Evolutionary conservation across 2,888 invertebrate species (phyloP).

Genomic region (Caenorhabditis sp.): DNA sequence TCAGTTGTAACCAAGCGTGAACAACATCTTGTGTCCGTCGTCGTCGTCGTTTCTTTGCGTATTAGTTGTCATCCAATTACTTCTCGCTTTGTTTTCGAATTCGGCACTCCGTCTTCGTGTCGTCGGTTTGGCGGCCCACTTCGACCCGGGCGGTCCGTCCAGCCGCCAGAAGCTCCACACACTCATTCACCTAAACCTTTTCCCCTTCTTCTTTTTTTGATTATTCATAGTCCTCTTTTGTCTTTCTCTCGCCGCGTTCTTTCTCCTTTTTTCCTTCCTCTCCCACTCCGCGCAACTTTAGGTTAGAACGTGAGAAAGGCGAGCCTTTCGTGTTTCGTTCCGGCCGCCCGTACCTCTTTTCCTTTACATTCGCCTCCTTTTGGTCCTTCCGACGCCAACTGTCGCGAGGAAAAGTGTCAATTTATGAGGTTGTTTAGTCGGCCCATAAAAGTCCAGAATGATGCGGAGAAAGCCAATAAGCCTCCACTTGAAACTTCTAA

Average conservation of each 20-base stretch:
- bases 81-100: conserved; percentile 21
- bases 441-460: conserved; percentile 31
- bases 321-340: conserved; percentile 1
- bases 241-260: neutral
- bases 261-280: conserved; percentile 1
- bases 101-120: conserved; percentile 1
- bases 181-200: conserved; percentile 15
- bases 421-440: conserved; percentile 31
- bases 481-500: conserved; percentile 13
- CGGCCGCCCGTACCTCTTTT: neutral
- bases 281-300: neutral
- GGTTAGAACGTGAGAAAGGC: conserved; percentile 8
- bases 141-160: neutral
- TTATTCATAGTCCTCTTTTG: conserved; percentile 19
- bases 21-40: conserved; percentile 19
- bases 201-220: conserved; percentile 12
- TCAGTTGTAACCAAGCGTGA: conserved; percentile 49
- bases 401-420: conserved; percentile 42
- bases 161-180: conserved; percentile 14
- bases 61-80: conserved; percentile 49
- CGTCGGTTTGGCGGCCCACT: neutral
- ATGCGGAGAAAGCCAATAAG: conserved; percentile 28
- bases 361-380: neutral
- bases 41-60: conserved; percentile 13
- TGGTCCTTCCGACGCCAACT: neutral